Conservation (phyloP, 2,888 invertebrate species). For the Gymnoscelis rufifasciata region DNA sequence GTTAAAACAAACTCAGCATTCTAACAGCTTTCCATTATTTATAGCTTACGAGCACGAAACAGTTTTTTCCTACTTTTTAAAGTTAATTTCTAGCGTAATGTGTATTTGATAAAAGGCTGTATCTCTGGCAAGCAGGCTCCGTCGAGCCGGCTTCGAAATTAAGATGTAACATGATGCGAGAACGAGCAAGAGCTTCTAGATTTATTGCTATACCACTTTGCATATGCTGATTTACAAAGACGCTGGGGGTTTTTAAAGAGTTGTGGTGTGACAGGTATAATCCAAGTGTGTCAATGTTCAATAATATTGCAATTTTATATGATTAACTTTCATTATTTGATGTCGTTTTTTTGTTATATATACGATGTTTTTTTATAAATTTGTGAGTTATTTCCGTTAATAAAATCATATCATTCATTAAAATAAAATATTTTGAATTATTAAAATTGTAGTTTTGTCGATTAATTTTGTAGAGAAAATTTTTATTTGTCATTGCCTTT, state of each 20-base stretch:
- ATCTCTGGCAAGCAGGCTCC: slow-evolving; percentile 75
- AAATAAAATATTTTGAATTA: too few relatives aligned
- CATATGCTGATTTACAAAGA: slow-evolving; percentile 81
- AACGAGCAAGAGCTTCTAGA: slow-evolving; percentile 79
- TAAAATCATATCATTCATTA: too few relatives aligned
- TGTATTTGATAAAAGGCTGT: slow-evolving; percentile 78
- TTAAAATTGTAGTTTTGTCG: too few relatives aligned
- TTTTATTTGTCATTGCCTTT: too few relatives aligned
- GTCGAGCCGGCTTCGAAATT: slow-evolving; percentile 78
- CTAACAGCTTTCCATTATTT: slow-evolving; percentile 73
- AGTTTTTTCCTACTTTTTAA: slow-evolving; percentile 51
- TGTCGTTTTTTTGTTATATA: too few relatives aligned
- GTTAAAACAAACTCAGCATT: slow-evolving; percentile 71
- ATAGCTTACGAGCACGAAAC: slow-evolving; percentile 67
- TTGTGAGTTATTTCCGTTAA: too few relatives aligned
- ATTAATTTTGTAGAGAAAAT: too few relatives aligned
- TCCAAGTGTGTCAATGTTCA: slow-evolving; percentile 32
- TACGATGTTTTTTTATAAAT: too few relatives aligned
- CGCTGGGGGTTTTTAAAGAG: slow-evolving; percentile 50
- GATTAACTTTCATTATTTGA: too few relatives aligned
- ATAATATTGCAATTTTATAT: neutral
- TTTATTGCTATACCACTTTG: slow-evolving; percentile 80
- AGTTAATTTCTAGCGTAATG: slow-evolving; percentile 77
- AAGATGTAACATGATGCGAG: slow-evolving; percentile 81
- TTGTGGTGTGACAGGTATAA: slow-evolving; percentile 40